These are phyloP conservation scores for Scaptomyza parva DNA, from an alignment of 2,888 invertebrate species.

Conservation along the genomic window DNA sequence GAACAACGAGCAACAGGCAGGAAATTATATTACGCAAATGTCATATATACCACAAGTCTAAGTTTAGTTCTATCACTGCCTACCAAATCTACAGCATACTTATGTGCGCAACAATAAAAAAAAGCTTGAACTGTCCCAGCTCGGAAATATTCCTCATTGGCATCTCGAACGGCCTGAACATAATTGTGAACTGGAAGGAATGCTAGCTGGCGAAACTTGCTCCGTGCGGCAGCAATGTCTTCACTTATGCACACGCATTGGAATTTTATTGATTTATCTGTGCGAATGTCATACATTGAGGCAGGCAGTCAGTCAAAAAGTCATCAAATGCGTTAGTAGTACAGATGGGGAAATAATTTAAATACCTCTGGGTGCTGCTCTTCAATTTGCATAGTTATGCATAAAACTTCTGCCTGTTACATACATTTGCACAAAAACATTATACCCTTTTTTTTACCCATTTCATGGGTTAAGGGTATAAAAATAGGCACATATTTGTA, in stretches of 20 bases:
- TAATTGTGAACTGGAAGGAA: constrained; percentile 42
- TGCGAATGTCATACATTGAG: constrained; percentile 4
- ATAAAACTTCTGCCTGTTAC: too few species aligned
- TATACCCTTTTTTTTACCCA: too few species aligned
- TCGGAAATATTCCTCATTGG: constrained; percentile 27
- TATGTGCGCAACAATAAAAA: constrained; percentile 50
- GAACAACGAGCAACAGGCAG: constrained; percentile 44
- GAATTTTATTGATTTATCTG: constrained; percentile 74
- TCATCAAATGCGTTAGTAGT: constrained; percentile 38
- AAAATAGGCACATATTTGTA: too few species aligned
- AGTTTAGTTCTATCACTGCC: constrained; percentile 8
- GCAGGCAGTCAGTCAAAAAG: background rate
- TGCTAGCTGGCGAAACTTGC: constrained; percentile 12
- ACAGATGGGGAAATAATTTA: constrained; percentile 59
- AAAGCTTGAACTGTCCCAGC: background rate
- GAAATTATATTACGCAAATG: constrained; percentile 32
- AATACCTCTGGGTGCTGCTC: constrained; percentile 44
- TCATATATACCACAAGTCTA: background rate
- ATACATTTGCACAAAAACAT: too few species aligned
- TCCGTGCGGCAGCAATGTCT: constrained; percentile 11
- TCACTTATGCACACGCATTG: constrained; percentile 60
- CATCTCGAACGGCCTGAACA: constrained; percentile 31
- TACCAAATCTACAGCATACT: constrained; percentile 58
- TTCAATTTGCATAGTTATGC: constrained; percentile 33
- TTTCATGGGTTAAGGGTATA: too few species aligned